Percentiles rank a stretch among this genome's conserved stretches.
These are phyloP conservation scores for Athalia circularis DNA, from an alignment of 2,888 invertebrate genomes.

Conservation along the genomic window DNA sequence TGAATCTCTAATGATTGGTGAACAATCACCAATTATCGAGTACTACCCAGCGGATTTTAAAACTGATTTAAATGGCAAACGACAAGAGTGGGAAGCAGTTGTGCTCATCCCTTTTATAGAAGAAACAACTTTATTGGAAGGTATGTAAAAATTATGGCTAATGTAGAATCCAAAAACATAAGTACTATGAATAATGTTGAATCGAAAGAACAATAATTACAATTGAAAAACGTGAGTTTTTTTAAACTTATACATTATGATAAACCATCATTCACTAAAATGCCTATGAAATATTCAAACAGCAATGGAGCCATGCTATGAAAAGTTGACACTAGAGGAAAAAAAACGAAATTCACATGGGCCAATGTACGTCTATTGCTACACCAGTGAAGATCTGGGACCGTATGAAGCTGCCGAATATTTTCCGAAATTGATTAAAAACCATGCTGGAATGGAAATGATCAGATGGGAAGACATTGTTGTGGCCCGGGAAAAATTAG, in stretches of 20 bases:
- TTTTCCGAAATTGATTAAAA: constrained; percentile 79
- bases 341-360: constrained; percentile 87
- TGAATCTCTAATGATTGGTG: constrained; percentile 86
- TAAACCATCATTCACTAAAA: background rate
- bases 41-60: constrained; percentile 95
- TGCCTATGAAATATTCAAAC: background rate
- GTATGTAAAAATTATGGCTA: constrained; percentile 51
- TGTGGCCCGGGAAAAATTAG: constrained; percentile 77
- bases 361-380: constrained; percentile 89
- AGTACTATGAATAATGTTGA: background rate
- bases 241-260: background rate
- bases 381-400: constrained; percentile 79
- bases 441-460: constrained; percentile 76
- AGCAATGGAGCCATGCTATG: constrained; percentile 85
- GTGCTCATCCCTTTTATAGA: constrained; percentile 95
- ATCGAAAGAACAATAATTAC: background rate
- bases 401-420: constrained; percentile 77
- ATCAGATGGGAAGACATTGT: constrained; percentile 78
- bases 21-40: constrained; percentile 87
- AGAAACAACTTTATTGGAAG: constrained; percentile 77
- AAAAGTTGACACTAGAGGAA: constrained; percentile 82
- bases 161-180: background rate
- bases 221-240: background rate
- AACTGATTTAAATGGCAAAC: constrained; percentile 97
- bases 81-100: constrained; percentile 97